phyloP scores from a whole-genome alignment of 1,140 invertebrate genomes.

The Temnothorax longispinosus region DNA sequence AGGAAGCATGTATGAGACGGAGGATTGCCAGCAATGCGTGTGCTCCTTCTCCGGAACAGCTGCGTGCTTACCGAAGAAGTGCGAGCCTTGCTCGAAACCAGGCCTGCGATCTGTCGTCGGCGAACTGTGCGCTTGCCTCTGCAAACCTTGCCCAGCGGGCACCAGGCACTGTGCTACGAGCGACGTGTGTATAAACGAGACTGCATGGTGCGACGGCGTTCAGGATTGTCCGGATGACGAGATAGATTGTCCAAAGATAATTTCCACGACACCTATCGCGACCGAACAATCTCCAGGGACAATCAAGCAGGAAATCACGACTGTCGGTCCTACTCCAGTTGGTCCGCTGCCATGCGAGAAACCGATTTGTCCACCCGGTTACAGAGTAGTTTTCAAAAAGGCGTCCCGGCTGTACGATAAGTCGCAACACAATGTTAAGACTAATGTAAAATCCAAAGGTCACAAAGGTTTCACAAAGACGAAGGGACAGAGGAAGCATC shows the following conservation, averaged over 20 bases:
- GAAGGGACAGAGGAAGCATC: slow-evolving; percentile 37
- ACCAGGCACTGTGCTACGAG: slow-evolving; percentile 91
- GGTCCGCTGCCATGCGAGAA: slow-evolving; percentile 77
- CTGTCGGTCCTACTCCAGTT: slow-evolving; percentile 13
- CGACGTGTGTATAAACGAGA: slow-evolving; percentile 90
- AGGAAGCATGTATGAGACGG: slow-evolving; percentile 89
- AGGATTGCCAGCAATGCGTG: slow-evolving; percentile 91
- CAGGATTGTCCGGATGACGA: slow-evolving; percentile 95
- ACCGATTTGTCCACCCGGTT: slow-evolving; percentile 88
- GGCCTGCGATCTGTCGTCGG: slow-evolving; percentile 85
- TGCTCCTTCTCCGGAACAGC: slow-evolving; percentile 91
- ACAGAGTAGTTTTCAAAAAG: slow-evolving; percentile 83
- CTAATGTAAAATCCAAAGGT: slow-evolving; percentile 27
- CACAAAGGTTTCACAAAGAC: neutral
- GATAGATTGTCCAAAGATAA: slow-evolving; percentile 86
- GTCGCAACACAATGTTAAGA: neutral
- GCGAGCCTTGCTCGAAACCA: slow-evolving; percentile 88
- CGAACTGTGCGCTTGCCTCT: slow-evolving; percentile 90
- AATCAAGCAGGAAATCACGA: neutral
- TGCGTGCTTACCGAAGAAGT: slow-evolving; percentile 89
- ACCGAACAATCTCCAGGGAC: neutral
- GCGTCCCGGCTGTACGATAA: neutral
- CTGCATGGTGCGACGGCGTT: slow-evolving; percentile 93
- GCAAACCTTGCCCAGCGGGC: slow-evolving; percentile 89
- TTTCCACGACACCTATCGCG: neutral